phyloP scores from a whole-genome alignment of 2,888 invertebrate genomes.

The Prenolepis imparis region DNA sequence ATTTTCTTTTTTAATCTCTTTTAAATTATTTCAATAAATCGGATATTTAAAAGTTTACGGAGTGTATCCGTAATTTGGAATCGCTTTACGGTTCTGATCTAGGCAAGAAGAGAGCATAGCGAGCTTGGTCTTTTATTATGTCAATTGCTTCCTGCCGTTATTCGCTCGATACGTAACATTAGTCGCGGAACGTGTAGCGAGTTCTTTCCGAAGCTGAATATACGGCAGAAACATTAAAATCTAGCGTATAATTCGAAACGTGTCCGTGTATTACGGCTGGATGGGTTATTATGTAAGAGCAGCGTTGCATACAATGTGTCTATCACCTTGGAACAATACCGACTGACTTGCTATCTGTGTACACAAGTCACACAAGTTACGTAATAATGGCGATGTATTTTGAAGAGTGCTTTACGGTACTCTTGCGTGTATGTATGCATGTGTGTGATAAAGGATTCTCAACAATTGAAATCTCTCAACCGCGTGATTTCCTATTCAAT shows the following conservation, averaged over 20 bases:
- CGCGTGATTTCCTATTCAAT: constrained; percentile 22
- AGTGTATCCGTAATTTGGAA: background rate
- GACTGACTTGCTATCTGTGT: constrained; percentile 38
- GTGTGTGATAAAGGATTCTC: background rate
- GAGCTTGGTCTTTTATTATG: constrained; percentile 52
- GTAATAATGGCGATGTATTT: constrained; percentile 45
- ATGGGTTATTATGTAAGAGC: constrained; percentile 39
- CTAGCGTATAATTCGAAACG: constrained; percentile 15
- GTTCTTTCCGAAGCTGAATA: constrained; percentile 29
- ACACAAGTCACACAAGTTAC: constrained; percentile 37
- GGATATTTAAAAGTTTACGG: background rate
- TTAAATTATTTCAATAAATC: background rate
- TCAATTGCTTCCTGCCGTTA: constrained; percentile 57
- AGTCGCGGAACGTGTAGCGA: constrained; percentile 9
- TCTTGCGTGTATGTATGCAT: background rate
- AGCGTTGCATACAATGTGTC: constrained; percentile 40
- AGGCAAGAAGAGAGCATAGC: constrained; percentile 64
- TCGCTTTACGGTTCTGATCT: constrained; percentile 9
- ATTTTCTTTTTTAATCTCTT: background rate
- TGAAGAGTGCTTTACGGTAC: background rate
- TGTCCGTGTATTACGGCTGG: constrained; percentile 14
- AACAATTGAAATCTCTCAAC: background rate
- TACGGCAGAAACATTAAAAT: constrained; percentile 1
- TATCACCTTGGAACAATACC: constrained; percentile 51
- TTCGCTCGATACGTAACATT: constrained; percentile 45